Base-by-base conservation (phyloP, 2,113 vertebrate species). In the Circaetus gallicus region DNA sequence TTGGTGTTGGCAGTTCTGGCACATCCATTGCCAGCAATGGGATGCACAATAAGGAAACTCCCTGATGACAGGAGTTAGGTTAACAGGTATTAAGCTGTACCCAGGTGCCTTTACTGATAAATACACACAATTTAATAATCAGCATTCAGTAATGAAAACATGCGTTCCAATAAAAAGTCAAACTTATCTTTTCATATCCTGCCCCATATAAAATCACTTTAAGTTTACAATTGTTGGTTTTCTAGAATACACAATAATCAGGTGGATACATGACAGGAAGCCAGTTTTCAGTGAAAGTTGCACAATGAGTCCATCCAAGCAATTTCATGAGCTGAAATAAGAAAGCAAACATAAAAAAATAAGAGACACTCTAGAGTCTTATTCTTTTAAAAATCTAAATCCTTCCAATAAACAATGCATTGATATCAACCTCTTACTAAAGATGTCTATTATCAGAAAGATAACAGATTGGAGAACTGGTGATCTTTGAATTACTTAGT, bases 181-280 rank as follows among this genome's bases (percentile, higher is more conserved):
- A 95, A 97, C 94, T 96, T 90, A 88, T 91, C 92, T 92, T 96
- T 96, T 96, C 93, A 89, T 94, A 96, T 95, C 93, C 92, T 93
- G 92, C 90, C 96, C 96, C 96, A 88, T 98, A 98, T 94, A 98
- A 98, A 97, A 98, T 82, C 82, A 93, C 34, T 61, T 92, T 47
- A 72, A 95, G 96, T 97, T 94, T 90, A 96, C 70, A 97, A 78
- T 28, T 86, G 69, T 93, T 76, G 50, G 43, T 65, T 93, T 93
- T 96, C 98, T 99, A 99, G 97, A 99, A 99, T 26, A 99, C 99
- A 29, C 98, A 99, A 91, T 98, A 99, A 92, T 99, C 99, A 47
- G 98, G 96, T 38, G 99, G 99, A 97, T 99, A 99, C 99, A 99
- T 99, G 96, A 99, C 98, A 56, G 99, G 99, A 58, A 99, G 98